A percentile compares a stretch with the other conserved stretches of the same genome.
Evolutionary conservation across 2,797 vertebrate genomes (phyloP).

Genomic region (Emys orbicularis): DNA sequence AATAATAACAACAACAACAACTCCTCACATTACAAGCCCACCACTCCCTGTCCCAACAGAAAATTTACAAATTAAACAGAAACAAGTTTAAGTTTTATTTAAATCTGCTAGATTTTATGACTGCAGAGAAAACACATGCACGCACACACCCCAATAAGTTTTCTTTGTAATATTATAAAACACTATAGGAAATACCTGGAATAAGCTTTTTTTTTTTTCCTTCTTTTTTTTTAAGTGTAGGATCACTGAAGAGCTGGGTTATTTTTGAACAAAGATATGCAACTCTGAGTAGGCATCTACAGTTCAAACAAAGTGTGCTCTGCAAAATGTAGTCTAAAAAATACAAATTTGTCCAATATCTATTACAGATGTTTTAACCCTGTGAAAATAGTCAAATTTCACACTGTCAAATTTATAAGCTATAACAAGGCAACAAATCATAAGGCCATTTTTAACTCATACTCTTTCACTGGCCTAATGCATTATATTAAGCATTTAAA

Average conservation of each 20-base stretch:
- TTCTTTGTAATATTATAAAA: neutral
- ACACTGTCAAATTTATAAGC: neutral
- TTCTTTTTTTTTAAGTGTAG: neutral
- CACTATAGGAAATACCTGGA: neutral
- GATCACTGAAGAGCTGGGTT: neutral
- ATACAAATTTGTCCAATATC: neutral
- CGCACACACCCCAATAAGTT: neutral
- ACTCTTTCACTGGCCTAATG: neutral
- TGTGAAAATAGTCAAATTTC: neutral
- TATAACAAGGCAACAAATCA: neutral
- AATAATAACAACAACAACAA: neutral
- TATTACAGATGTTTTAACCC: neutral
- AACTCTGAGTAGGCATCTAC: neutral
- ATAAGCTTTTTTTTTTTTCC: neutral
- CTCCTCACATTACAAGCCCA: neutral
- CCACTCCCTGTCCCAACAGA: neutral
- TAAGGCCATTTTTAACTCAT: neutral
- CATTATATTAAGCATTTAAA: neutral
- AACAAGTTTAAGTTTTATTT: constrained; percentile 7
- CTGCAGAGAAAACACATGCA: neutral
- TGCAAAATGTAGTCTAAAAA: neutral
- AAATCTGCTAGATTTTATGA: neutral
- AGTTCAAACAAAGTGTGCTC: neutral
- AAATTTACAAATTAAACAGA: constrained; percentile 9
- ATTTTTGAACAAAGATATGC: neutral